Evolutionary conservation across 37 sponge, comb jelly and placozoan genomes (phyloP).

Genomic region (Oopsacas minuta): DNA sequence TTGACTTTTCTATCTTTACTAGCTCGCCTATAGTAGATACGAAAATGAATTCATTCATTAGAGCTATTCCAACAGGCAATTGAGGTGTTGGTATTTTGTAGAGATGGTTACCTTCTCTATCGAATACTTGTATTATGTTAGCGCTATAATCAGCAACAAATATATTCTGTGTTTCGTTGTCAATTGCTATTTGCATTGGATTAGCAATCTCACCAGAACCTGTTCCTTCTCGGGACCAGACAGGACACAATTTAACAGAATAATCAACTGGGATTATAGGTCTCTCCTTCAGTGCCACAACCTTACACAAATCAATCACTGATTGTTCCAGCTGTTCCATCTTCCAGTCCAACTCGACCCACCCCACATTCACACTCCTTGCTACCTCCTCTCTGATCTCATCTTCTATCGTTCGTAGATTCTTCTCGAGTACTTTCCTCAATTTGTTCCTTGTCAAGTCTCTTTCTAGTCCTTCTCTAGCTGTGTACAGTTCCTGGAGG

Average conservation of each 20-base stretch:
- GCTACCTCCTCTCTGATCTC: not conserved
- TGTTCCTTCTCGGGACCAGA: constrained; percentile 9
- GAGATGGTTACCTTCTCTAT: not conserved
- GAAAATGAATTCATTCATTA: not conserved
- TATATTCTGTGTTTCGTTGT: not conserved
- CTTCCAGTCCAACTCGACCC: constrained; percentile 7
- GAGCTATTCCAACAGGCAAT: not conserved
- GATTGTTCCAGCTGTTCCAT: not conserved
- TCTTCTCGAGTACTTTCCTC: not conserved
- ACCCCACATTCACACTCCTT: not conserved
- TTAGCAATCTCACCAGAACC: not conserved
- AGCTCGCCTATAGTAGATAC: not conserved
- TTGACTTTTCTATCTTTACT: not conserved
- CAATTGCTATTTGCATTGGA: constrained; percentile 1
- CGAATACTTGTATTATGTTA: not conserved
- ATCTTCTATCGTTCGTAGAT: not conserved
- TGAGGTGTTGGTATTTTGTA: not conserved
- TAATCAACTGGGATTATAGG: not conserved
- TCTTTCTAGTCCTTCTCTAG: constrained; percentile 4
- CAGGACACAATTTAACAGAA: not conserved
- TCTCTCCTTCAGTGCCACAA: constrained; percentile 3
- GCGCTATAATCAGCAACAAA: not conserved
- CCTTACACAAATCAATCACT: not conserved
- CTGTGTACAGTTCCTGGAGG: constrained; percentile 6
- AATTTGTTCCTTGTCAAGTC: not conserved